Percentiles rank a stretch among this genome's conserved stretches.
Conservation (phyloP, 2,113 vertebrate genomes). For the Kryptolebias marmoratus region DNA sequence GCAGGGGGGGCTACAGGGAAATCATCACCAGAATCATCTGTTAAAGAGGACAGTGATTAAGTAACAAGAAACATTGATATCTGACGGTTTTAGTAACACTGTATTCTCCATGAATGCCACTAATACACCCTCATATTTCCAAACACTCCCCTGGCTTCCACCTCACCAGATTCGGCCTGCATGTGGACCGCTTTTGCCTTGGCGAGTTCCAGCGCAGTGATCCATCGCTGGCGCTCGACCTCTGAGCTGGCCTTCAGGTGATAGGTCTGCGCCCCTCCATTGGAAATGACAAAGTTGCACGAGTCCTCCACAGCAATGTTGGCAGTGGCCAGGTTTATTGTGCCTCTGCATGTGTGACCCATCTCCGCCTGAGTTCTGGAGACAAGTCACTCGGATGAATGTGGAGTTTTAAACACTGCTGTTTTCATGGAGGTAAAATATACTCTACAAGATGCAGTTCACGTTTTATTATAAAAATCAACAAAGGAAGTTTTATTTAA, state of each 20-base stretch:
- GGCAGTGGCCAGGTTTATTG: conserved; percentile 96
- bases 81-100: not conserved
- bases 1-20: conserved; percentile 80
- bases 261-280: conserved; percentile 95
- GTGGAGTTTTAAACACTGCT: not conserved
- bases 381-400: not conserved
- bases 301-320: conserved; percentile 96
- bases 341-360: conserved; percentile 96
- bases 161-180: conserved; percentile 92
- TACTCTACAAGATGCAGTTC: not conserved
- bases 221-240: conserved; percentile 95
- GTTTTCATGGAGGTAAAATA: not conserved
- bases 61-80: not conserved
- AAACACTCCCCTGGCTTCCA: not conserved
- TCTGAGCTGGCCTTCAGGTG: conserved; percentile 96
- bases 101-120: not conserved
- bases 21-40: conserved; percentile 94
- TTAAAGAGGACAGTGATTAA: conserved; percentile 1
- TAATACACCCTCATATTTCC: not conserved
- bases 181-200: conserved; percentile 94
- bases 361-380: conserved; percentile 94
- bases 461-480: too few relatives aligned
- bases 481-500: too few relatives aligned
- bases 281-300: conserved; percentile 97
- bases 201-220: conserved; percentile 93